Evolutionary conservation across 2,113 vertebrate species (phyloP).

Genomic region (Trachemys scripta): DNA sequence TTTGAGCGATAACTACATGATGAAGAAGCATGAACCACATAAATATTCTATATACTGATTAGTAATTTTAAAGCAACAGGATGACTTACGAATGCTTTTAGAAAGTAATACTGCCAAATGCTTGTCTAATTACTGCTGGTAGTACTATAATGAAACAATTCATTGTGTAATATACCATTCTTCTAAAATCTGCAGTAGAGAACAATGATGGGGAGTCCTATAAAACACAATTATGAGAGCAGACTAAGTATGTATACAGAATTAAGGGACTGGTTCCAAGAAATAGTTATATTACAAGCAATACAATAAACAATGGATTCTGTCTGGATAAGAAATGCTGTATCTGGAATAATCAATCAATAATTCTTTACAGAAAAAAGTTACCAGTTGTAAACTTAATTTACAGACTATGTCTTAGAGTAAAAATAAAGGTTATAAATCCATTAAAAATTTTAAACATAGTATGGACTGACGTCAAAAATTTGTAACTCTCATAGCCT

Average conservation of each 20-base stretch:
- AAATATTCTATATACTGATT: slow-evolving; percentile 27
- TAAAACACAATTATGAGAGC: slow-evolving; percentile 51
- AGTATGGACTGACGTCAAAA: slow-evolving; percentile 1
- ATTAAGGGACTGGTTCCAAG: slow-evolving; percentile 16
- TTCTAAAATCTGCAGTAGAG: not conserved
- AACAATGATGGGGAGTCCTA: not conserved
- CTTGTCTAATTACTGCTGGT: not conserved
- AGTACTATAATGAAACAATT: not conserved
- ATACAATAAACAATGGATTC: slow-evolving; percentile 35
- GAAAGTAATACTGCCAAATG: slow-evolving; percentile 43
- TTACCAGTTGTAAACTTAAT: slow-evolving; percentile 59
- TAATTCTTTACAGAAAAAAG: slow-evolving; percentile 68
- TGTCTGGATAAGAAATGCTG: slow-evolving; percentile 30
- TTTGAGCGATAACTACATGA: slow-evolving; percentile 16
- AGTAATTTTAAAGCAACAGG: slow-evolving; percentile 47
- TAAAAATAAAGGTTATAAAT: slow-evolving; percentile 42
- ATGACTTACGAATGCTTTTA: slow-evolving; percentile 47
- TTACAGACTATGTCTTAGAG: slow-evolving; percentile 46
- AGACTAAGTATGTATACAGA: slow-evolving; percentile 26
- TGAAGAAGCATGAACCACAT: slow-evolving; percentile 37
- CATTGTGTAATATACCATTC: not conserved
- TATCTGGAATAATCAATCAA: slow-evolving; percentile 75
- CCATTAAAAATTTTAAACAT: not conserved
- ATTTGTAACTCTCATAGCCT: not conserved
- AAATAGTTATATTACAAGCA: not conserved